Evolutionary conservation across 1,140 invertebrate species (phyloP), one percentile per base, ranked within the genome.

Genomic region (Lordiphosa collinella): DNA sequence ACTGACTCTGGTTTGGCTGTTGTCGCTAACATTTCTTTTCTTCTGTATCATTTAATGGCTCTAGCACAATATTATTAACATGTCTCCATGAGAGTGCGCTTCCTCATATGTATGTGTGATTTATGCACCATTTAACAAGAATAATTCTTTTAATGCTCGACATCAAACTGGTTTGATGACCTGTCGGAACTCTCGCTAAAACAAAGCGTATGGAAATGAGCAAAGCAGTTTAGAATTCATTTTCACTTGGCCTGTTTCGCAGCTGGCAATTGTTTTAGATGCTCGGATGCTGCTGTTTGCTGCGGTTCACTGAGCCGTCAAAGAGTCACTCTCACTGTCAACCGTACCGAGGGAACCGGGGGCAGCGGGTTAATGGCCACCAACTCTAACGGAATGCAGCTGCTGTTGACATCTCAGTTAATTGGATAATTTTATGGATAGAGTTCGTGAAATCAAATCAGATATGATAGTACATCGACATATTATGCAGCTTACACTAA

Each of bases 1-100:
- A 4, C 16, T 22, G 18, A 5, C 25, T 29, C 25, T 22, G 18
- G 18, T 25, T 22, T 38, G 54, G 51, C 31, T 53, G 51, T 65
- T 65, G 62, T 58, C 34, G 55, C 52, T 46, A 59, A 61, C 64
- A 70, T 75, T 80, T 37, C 41, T 51, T 53, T 78, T 75, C 72
- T 65, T 75, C 44, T 64, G 40, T 36, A 50, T 37, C 31, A 36
- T 22, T 37, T 40, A 52, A 46, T 41, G 56, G 44, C 35, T 25
- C 9, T 54, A 59, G 47, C 58, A 74, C 64, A 60, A 43, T 59
- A 47, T 59, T 68, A 59, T 67, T 58, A 67, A 59, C 58, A 59
- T 56, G 16, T 11, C 40, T 47, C 12, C 14, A 9, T 34, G 8
- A 8, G 6, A 29, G 9, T 48, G 25, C n/a, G 16, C 14, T 43